Conservation (phyloP, 2,797 vertebrate species). For the Enteromius thamalakanensis region DNA sequence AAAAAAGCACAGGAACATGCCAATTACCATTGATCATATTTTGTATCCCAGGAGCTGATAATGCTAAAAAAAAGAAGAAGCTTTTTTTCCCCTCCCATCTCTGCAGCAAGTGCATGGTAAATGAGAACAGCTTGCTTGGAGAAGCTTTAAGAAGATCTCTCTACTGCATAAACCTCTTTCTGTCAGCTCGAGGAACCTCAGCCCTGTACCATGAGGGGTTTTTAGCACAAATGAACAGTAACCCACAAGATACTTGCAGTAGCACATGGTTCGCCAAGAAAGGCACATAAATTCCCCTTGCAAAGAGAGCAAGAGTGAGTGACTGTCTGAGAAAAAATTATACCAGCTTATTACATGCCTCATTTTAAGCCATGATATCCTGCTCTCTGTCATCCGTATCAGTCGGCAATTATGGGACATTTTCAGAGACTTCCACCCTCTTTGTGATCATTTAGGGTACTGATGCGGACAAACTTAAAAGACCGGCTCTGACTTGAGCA, state of each 20-base stretch:
- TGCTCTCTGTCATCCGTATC: constrained; percentile 70
- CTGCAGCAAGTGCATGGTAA: not conserved
- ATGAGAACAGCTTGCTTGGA: not conserved
- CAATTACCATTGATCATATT: not conserved
- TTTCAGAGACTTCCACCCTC: constrained; percentile 66
- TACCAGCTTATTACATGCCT: constrained; percentile 74
- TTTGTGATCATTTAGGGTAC: constrained; percentile 70
- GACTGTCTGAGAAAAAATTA: constrained; percentile 59
- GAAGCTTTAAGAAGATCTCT: constrained; percentile 9
- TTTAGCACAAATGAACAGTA: constrained; percentile 23
- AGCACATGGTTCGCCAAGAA: constrained; percentile 62
- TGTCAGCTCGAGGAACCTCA: constrained; percentile 24
- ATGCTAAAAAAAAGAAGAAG: not conserved
- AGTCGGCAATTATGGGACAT: constrained; percentile 73
- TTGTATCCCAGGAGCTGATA: not conserved
- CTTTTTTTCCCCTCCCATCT: not conserved
- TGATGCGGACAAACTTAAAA: constrained; percentile 73
- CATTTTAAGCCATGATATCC: constrained; percentile 72
- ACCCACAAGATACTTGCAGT: constrained; percentile 60
- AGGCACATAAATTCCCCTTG: constrained; percentile 68
- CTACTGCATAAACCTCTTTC: constrained; percentile 26
- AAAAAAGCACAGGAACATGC: constrained; percentile 13
- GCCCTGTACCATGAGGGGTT: not conserved
- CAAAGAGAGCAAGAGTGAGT: constrained; percentile 59
- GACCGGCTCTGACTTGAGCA: constrained; percentile 65